These are phyloP conservation scores for Ramphastos sulfuratus DNA, from an alignment of 2,113 vertebrate genomes.

Conservation along the genomic window DNA sequence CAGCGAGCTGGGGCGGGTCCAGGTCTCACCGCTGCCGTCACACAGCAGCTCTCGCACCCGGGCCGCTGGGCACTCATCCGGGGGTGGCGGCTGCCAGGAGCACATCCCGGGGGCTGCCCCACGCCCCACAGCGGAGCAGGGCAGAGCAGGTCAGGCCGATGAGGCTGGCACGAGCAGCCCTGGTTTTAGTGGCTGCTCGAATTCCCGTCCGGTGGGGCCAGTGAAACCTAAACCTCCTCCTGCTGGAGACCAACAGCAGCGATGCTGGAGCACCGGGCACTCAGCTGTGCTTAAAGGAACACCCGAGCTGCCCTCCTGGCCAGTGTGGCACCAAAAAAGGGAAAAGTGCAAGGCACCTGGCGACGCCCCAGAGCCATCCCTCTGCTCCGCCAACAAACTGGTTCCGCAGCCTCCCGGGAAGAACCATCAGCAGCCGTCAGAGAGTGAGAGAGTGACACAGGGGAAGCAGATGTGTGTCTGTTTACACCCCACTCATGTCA, in stretches of 20 bases:
- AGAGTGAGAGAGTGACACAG: rapidly evolving
- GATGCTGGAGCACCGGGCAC: rapidly evolving
- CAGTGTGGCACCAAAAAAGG: rapidly evolving
- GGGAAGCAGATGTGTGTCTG: rapidly evolving
- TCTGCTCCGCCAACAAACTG: not conserved
- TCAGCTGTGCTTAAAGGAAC: not conserved
- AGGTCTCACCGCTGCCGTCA: constrained; percentile 9
- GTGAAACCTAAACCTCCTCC: constrained; percentile 11
- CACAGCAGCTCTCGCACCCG: not conserved
- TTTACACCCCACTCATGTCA: not conserved
- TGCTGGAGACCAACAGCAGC: not conserved
- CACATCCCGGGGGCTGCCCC: not conserved
- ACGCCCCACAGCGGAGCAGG: not conserved
- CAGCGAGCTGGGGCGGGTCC: not conserved
- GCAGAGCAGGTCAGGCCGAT: rapidly evolving
- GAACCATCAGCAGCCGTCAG: not conserved
- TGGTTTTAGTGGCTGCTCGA: not conserved
- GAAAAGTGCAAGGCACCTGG: not conserved
- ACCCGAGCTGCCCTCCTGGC: not conserved
- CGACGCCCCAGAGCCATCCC: not conserved
- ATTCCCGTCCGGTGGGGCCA: not conserved
- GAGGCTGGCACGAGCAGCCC: not conserved
- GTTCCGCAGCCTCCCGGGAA: not conserved
- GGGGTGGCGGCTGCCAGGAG: not conserved
- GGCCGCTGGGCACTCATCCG: constrained; percentile 5